Base-by-base conservation (phyloP, 2,888 invertebrate genomes). In the Stenchaetothrips biformis region DNA sequence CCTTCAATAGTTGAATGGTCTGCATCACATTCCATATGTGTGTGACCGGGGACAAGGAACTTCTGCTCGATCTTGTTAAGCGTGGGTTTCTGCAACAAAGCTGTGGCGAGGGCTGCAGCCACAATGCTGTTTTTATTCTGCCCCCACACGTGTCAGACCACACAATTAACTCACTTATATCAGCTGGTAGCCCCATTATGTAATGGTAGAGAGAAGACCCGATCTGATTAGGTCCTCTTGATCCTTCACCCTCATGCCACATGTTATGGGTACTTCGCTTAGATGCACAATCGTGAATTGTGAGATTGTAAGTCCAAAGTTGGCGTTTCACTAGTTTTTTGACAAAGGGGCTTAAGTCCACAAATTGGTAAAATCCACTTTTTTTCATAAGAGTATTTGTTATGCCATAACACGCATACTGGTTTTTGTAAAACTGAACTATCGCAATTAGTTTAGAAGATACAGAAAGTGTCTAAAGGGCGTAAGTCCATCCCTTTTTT, bases 261-360 rank as follows among this genome's bases (percentile, higher is more conserved):
- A 53, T 53, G 53, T 37, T 37, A 37, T 53, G 53, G 53, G 53
- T 53, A 7, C 53, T 53, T 53, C 53, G 9, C 16, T 53, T 1
- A 53, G 53, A 53, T 16, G 53, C 53, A 53, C 53, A 53, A 81
- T 83, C 81, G 78, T 84, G 83, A 11, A 85, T 82, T 8, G 84
- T 85, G 9, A 85, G 81, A 80, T 85, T 84, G 80, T 81, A 85
- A 9, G 84, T 84, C 84, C 84, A 85, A 37, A 85, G 81, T 79
- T 84, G 82, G 47, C 85, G 79, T 82, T 85, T n/a, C n/a, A n/a
- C n/a, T n/a, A n/a, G n/a, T n/a, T n/a, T n/a, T n/a, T n/a, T n/a
- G n/a, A n/a, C n/a, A n/a, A n/a, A n/a, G n/a, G n/a, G n/a, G n/a
- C n/a, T n/a, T n/a, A n/a, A n/a, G n/a, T n/a, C n/a, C n/a, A n/a